phyloP scores from a whole-genome alignment of 2,113 vertebrate genomes.

The Mobula hypostoma region DNA sequence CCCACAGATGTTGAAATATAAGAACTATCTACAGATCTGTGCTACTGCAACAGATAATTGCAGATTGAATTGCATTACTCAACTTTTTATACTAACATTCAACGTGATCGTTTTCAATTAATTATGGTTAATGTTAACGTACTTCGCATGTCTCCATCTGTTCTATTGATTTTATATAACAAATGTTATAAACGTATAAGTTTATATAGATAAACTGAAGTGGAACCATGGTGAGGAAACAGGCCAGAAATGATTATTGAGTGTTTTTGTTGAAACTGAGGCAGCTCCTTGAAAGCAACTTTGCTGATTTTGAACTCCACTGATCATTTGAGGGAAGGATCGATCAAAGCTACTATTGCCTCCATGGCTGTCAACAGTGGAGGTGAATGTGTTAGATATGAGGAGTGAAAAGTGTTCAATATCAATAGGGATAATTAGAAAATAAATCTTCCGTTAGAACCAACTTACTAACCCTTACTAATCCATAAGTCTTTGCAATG shows the following conservation, averaged over 20 bases:
- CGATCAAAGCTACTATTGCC: not conserved
- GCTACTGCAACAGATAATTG: not conserved
- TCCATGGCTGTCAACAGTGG: not conserved
- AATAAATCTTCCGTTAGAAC: not conserved
- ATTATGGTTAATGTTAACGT: not conserved
- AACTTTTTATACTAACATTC: not conserved
- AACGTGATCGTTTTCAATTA: not conserved
- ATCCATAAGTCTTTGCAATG: too few species aligned
- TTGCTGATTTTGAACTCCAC: not conserved
- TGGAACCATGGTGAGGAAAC: not conserved
- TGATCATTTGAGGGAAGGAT: not conserved
- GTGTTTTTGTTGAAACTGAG: not conserved
- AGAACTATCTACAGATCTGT: not conserved
- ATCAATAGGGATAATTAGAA: not conserved
- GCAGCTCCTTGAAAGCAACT: not conserved
- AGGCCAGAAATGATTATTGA: not conserved
- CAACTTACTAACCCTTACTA: too few species aligned
- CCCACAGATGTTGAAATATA: not conserved
- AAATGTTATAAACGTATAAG: too few species aligned
- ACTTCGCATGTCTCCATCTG: not conserved
- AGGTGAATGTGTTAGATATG: not conserved
- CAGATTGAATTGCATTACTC: not conserved
- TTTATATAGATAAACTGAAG: not conserved
- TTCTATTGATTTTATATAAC: not conserved
- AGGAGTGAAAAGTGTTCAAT: not conserved